Evolutionary conservation across 1,140 invertebrate species (phyloP), one percentile per base, ranked within the genome.

Genomic region (Apis laboriosa): DNA sequence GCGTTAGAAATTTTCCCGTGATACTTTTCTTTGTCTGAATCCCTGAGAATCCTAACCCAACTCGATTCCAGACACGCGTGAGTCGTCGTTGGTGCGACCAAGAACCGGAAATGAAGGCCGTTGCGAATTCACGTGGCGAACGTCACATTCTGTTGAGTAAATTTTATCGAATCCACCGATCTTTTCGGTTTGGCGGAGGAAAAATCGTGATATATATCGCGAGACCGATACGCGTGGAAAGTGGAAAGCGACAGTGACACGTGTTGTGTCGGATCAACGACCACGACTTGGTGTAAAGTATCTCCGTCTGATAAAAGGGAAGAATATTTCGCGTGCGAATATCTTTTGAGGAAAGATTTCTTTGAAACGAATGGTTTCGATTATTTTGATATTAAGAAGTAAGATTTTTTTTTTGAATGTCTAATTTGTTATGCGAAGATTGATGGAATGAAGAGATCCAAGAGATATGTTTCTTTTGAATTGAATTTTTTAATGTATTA

Each of bases 1-100:
- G 68, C 56, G 34, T 43, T 53, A 76, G 66, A 85, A 86, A 86
- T 77, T 85, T 86, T 61, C 71, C 53, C 83, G 63, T 17, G 71
- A 80, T 70, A 72, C 51, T 73, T 49, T 34, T 43, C 84, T 86
- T 86, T 86, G 70, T 86, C 84, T 85, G 64, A 55, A 68, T 11
- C 55, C 28, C 63, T 55, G 72, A 81, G 34, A 43, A 43, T 43
- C 78, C 83, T 64, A 73, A 86, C 66, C 83, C 83, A 80, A 80
- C 68, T 74, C 72, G 84, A 86, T 86, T 86, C 70, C 56, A 84
- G 77, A 60, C 77, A 43, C 43, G 74, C 28, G 66, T 78, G 21
- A 51, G 55, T 19, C 34, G n/a, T 24, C 70, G 11, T 15, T 19
- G 7, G 66, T 55, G 43, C 15, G 17, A 19, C 17, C 8, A 28